Evolutionary conservation across 2,888 invertebrate species (phyloP), one percentile per base, ranked within the genome.

Genomic region (Bugula neritina): DNA sequence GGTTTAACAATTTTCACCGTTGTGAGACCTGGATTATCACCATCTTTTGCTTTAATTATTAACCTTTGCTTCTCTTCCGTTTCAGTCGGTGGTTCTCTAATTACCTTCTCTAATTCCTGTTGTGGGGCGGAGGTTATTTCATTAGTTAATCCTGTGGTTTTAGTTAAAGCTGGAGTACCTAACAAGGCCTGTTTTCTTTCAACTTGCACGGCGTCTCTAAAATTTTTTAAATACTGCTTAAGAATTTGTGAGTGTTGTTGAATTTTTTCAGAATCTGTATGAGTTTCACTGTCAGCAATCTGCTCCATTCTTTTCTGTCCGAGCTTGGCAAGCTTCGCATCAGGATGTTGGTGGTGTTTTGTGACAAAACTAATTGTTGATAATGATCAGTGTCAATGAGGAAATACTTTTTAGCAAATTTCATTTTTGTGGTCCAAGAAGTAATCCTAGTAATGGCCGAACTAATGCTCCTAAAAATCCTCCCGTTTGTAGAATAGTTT

Each of bases 381-480:
- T 43, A 43, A 10, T 43, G 43, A 5, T 43, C 43, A 5, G 5
- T 5, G 17, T 43, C 43, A 17, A 43, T 43, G 43, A 43, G 43
- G 5, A 43, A 10, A 17, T 43, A 43, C 17, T 17, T 5, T 43
- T 43, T 43, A 10, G 43, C 43, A 43, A 43, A 43, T 43, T 43
- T 43, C 43, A 43, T 43, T 43, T 10, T 43, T 43, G 43, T 43
- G 5, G 43, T 43, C 43, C 43, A 10, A 43, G 43, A 43, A 43
- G 17, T 5, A 43, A 17, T 17, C 43, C 43, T 43, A 43, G 43
- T 43, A 43, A n/a, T n/a, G 55, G 55, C n/a, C 55, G 3, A 13
- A 55, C 10, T n/a, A 55, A 23, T n/a, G 55, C 55, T 13, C n/a
- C 21, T 55, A n/a, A n/a, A 55, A 55, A 55, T n/a, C 55, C 55